A percentile compares a stretch with the other conserved stretches of the same genome.
Evolutionary conservation across 2,797 vertebrate genomes (phyloP).

Genomic region (Chrysocyon brachyurus): DNA sequence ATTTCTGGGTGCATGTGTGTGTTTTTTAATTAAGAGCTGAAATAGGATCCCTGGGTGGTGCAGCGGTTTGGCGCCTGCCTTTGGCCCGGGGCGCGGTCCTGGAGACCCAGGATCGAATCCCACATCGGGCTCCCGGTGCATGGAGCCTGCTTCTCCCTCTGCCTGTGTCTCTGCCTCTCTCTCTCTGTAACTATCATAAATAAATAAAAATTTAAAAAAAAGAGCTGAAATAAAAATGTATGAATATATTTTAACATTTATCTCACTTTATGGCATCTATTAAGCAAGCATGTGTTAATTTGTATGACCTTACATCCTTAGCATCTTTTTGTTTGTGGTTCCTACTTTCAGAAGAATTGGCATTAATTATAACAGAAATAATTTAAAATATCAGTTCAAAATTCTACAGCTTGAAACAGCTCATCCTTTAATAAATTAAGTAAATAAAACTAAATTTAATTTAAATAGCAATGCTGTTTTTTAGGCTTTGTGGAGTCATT

Average conservation of each 20-base stretch:
- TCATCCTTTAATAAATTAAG: constrained; percentile 89
- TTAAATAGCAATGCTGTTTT: constrained; percentile 83
- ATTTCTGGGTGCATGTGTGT: not conserved
- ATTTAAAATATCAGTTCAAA: constrained; percentile 87
- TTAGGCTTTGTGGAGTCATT: constrained; percentile 84
- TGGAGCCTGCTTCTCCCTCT: too few species aligned
- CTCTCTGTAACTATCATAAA: too few species aligned
- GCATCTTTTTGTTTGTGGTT: constrained; percentile 80
- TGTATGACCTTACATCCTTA: constrained; percentile 78
- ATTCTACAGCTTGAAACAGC: constrained; percentile 85
- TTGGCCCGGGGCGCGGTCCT: too few species aligned
- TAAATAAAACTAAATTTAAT: constrained; percentile 89
- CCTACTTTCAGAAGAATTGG: constrained; percentile 81
- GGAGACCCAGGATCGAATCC: too few species aligned
- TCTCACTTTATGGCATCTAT: constrained; percentile 57
- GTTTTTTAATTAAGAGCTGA: not conserved
- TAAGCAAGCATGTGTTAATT: constrained; percentile 65
- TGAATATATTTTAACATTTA: constrained; percentile 25
- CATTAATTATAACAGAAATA: constrained; percentile 85
- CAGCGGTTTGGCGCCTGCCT: too few species aligned
- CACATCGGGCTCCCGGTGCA: too few species aligned
- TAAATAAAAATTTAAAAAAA: too few species aligned
- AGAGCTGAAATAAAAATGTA: constrained; percentile 41
- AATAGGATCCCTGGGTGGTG: too few species aligned
- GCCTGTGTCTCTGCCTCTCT: too few species aligned